Conservation (phyloP, 1,140 invertebrate species). For the Drosophila persimilis region DNA sequence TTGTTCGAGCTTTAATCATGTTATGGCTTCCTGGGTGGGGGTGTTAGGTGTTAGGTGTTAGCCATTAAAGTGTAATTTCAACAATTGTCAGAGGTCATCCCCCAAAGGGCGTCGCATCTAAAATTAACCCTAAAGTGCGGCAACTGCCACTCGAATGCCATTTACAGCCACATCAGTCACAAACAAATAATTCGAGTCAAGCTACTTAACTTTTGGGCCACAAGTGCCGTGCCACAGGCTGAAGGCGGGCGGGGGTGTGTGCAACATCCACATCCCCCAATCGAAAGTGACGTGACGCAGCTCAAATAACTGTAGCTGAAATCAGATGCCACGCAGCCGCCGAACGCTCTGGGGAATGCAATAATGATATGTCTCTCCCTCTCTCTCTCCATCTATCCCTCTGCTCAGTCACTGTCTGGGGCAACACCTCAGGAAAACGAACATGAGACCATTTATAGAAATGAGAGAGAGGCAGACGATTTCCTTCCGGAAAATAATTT, state of each 20-base stretch:
- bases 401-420: conserved; percentile 7
- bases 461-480: conserved; percentile 66
- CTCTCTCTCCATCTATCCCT: neutral
- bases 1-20: conserved; percentile 62
- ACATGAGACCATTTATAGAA: conserved; percentile 78
- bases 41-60: conserved; percentile 6
- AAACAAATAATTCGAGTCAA: conserved; percentile 76
- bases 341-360: conserved; percentile 61
- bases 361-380: conserved; percentile 10
- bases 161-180: conserved; percentile 70
- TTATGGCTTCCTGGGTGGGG: neutral
- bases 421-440: conserved; percentile 55
- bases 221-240: conserved; percentile 1
- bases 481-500: conserved; percentile 77
- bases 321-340: conserved; percentile 63
- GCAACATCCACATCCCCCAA: conserved; percentile 10
- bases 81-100: conserved; percentile 10
- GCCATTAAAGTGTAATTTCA: conserved; percentile 23
- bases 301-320: conserved; percentile 72
- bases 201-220: conserved; percentile 58
- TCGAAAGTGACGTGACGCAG: conserved; percentile 27
- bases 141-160: conserved; percentile 59
- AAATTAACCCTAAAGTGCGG: conserved; percentile 37
- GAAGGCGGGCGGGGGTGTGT: conserved; percentile 17
- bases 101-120: conserved; percentile 8